Base-by-base conservation (phyloP, 2,888 invertebrate species). In the Drosophila dives region DNA sequence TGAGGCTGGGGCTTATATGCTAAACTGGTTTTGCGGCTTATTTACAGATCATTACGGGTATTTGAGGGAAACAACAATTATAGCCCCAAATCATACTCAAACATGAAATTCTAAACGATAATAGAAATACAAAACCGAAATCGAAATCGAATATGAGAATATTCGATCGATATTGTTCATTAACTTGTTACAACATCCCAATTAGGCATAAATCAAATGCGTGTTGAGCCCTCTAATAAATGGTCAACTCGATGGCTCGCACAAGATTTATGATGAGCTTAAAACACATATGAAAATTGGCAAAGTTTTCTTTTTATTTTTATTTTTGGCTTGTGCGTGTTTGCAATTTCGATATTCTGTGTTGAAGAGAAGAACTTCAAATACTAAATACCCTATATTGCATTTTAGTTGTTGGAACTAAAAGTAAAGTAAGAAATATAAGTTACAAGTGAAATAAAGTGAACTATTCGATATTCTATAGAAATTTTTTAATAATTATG, bases 201-300 rank as follows among this genome's bases (percentile, higher is more conserved):
- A 85, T 83, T 85, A 83, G 72, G 11, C 59, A 61, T 66, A 75
- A 86, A 72, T 81, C 75, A 77, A 64, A 77, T 61, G 51, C 42
- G 45, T 29, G 26, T 49, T 56, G 42, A 2, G 40, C 54, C 45
- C 29, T 54, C 34, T 53, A 61, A 75, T 60, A 74, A 75, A 74
- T 74, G 36, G 45, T 17, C 51, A 34, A 26, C 15, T 11, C 45
- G 20, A 10, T 60, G 17, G 23, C 8, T 10, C 32, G 17, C 33
- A 36, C 33, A 61, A 69, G 75, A 69, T 64, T 64, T 74, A 74
- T 74, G 64, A 40, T 33, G 38, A 12, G 26, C 34, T 36, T 26
- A 38, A 20, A 45, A 11, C 61, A 36, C 29, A 62, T 38, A 38
- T 54, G 48, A 60, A 64, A 55, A 59, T 55, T 42, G 59, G 26